Base-by-base conservation (phyloP, 1,140 invertebrate genomes). In the Thaumetopoea pityocampa region DNA sequence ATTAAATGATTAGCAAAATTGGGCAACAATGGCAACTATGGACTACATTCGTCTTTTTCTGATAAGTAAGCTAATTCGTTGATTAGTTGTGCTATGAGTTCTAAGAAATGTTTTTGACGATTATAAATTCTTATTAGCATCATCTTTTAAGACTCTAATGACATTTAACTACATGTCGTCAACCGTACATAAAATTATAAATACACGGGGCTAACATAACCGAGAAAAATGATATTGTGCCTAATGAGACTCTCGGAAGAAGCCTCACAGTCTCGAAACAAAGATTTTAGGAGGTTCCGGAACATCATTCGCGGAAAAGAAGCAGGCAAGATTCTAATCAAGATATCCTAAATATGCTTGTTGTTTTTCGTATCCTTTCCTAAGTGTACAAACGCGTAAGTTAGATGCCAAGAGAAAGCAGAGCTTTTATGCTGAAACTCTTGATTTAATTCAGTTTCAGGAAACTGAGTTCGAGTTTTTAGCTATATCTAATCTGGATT, bases 281-380 rank as follows among this genome's bases (percentile, higher is more conserved):
- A 27, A 27, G 26, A 27, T 5, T 27, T 27, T 27, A 27, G 26
- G 26, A 27, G 26, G 26, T 27, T 24, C 8, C n/a, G 9, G 24
- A 26, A 26, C 24, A 26, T 26, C 24, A 26, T 26, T 26, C 24
- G 24, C 24, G 24, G 24, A 26, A 26, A 26, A 26, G 24, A 26
- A 26, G 9, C 24, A 26, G 24, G 24, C 24, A 26, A 6, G 24
- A 26, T 26, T 26, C 24, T 10, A 26, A 26, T 26, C 24, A 26
- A 26, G 24, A 26, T 11, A 10, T 26, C 9, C 12, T 26, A 10
- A 26, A 10, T 26, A 26, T 9, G 9, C 6, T 26, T 10, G 3
- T 10, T 2, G 24, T 10, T 7, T 26, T 26, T 10, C 9, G 7
- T 8, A 26, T 10, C 6, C 6, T 7, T 26, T 10, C 2, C 24